Evolutionary conservation across 2,888 invertebrate genomes (phyloP), one percentile per base, ranked within the genome.

Genomic region (Cerastoderma edule): DNA sequence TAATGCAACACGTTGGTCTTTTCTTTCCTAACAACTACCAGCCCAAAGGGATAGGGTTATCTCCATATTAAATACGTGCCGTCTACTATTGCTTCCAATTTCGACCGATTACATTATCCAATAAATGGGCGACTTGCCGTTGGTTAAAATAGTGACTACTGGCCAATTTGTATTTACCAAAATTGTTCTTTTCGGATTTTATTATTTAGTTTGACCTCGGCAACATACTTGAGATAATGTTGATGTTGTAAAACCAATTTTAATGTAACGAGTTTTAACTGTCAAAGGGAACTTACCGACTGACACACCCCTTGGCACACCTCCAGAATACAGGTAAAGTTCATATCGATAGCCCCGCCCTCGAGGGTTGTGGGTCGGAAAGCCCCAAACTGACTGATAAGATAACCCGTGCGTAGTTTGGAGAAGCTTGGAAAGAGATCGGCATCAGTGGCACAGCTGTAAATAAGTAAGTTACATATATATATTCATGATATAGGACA

Each of bases 401-500:
- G 72, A 32, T 75, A 80, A 27, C 85, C 83, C 13, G 67, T 68
- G 19, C 54, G 67, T 8, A 78, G 32, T 48, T 73, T 72, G 53
- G 60, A 75, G 63, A 85, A 83, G 63, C 82, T 82, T 27, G 83
- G 83, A 50, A 83, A 85, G 30, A 83, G 57, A 35, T 81, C 79
- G 5, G 68, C 39, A 32, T 85, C 85, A 2, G 74, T 75, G 3
- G 85, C 54, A 67, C 85, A 85, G 46, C 85, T 85, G 35, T 3
- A 72, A 65, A 67, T 28, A 27, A 50, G 63, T 57, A 30, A 4
- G n/a, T 24, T 33, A 10, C 30, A 28, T 6, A 8, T 22, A 22
- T 16, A 53, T 53, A 6, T 22, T 53, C 16, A 44, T 44, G 10
- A 44, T 44, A 44, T 16, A 10, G 16, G 16, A 16, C 16, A 13